Conservation (phyloP, 2,113 vertebrate species). For the Cervus canadensis region DNA sequence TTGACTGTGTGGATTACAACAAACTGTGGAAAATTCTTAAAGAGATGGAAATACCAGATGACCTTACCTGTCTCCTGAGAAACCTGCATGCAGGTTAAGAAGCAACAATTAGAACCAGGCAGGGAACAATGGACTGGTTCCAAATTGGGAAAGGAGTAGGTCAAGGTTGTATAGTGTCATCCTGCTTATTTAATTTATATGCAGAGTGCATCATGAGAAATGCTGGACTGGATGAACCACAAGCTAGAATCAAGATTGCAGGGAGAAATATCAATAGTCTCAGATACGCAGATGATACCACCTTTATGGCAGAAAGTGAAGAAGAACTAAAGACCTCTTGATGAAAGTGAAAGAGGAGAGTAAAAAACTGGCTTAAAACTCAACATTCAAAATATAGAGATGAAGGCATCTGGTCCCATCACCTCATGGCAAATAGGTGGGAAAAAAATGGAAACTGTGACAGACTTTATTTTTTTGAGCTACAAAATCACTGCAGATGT, state of each 20-base stretch:
- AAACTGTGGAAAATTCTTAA: neutral
- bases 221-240: neutral
- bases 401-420: neutral
- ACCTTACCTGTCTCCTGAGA: neutral
- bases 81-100: neutral
- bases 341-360: neutral
- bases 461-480: neutral
- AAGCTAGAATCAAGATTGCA: neutral
- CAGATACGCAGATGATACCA: neutral
- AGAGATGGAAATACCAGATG: neutral
- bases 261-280: neutral
- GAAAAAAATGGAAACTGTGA: neutral
- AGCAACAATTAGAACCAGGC: neutral
- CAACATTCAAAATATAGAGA: neutral
- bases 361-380: neutral
- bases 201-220: neutral
- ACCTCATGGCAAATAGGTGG: neutral
- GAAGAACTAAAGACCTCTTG: neutral
- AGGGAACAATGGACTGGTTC: neutral
- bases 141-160: neutral
- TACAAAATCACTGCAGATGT: neutral
- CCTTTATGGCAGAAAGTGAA: neutral
- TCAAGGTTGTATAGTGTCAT: neutral
- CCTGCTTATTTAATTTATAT: neutral
- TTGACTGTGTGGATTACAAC: neutral